Evolutionary conservation across 2,888 invertebrate species (phyloP).

Genomic region (Erannis defoliaria): DNA sequence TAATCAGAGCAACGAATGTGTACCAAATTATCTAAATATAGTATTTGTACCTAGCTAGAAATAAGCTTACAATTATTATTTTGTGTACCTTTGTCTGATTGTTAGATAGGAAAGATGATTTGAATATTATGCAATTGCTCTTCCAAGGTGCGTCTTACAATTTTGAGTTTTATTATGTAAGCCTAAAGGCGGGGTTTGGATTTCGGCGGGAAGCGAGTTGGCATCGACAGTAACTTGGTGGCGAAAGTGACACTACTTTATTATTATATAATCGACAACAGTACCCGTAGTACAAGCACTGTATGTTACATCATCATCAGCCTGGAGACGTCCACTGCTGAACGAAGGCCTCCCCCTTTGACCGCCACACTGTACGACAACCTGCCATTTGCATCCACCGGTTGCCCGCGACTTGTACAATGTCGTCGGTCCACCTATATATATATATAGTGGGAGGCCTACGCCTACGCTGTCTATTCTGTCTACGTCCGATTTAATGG

Average conservation of each 20-base stretch:
- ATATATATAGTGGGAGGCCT: too few species aligned
- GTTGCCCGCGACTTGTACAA: too few species aligned
- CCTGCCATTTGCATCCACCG: too few species aligned
- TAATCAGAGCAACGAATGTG: constrained; percentile 83
- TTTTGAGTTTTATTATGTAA: constrained; percentile 5
- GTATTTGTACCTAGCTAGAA: constrained; percentile 77
- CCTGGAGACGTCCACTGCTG: too few species aligned
- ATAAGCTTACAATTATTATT: constrained; percentile 68
- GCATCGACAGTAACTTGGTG: background rate
- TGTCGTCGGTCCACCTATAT: too few species aligned
- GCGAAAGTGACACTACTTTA: background rate
- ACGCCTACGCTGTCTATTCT: too few species aligned
- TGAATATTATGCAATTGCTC: constrained; percentile 38
- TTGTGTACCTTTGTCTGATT: constrained; percentile 57
- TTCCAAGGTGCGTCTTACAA: constrained; percentile 38
- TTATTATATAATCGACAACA: too few species aligned
- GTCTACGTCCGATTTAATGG: too few species aligned
- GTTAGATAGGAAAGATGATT: constrained; percentile 49
- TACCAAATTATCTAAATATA: constrained; percentile 83
- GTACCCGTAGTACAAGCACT: too few species aligned
- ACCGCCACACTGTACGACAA: too few species aligned
- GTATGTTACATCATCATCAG: too few species aligned
- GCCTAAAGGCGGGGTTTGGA: background rate
- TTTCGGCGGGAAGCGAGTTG: background rate
- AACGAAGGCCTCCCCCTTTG: too few species aligned